Percentiles rank a stretch among this genome's conserved stretches.
Conservation (phyloP, 2,113 vertebrate genomes). For the Alligator sinensis region DNA sequence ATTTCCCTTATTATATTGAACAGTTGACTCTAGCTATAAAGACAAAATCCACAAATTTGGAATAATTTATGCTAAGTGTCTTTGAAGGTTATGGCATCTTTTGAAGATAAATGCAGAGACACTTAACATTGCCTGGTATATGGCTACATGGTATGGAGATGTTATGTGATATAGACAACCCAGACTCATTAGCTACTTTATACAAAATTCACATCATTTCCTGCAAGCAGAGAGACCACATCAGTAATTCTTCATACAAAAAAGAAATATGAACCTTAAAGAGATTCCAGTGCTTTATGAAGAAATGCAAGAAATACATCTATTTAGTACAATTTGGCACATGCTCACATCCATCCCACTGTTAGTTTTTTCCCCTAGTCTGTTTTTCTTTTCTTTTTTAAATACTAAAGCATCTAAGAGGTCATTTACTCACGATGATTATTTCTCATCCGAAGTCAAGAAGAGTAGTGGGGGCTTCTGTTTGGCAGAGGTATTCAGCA, state of each 20-base stretch:
- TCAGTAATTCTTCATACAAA: neutral
- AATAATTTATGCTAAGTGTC: slow-evolving; percentile 8
- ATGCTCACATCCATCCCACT: fast-evolving
- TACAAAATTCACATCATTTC: slow-evolving; percentile 32
- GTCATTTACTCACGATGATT: neutral
- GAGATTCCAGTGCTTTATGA: slow-evolving; percentile 5
- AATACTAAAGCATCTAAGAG: neutral
- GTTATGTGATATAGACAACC: slow-evolving; percentile 2
- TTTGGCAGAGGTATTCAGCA: neutral
- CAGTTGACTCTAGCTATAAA: slow-evolving; percentile 30
- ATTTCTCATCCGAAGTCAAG: slow-evolving; percentile 18
- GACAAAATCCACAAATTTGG: slow-evolving; percentile 8
- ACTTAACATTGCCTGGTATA: neutral
- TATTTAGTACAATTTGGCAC: neutral
- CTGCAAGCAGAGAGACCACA: neutral
- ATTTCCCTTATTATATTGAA: slow-evolving; percentile 28
- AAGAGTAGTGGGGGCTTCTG: neutral
- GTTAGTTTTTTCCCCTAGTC: neutral
- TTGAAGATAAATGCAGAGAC: slow-evolving; percentile 13
- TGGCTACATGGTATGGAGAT: neutral
- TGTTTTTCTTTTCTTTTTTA: neutral
- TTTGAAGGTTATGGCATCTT: slow-evolving; percentile 49
- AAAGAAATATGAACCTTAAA: slow-evolving; percentile 8
- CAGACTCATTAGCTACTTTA: slow-evolving; percentile 43
- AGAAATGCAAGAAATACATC: neutral